phyloP scores from a whole-genome alignment of 2,113 vertebrate species.

The Ellobius talpinus region DNA sequence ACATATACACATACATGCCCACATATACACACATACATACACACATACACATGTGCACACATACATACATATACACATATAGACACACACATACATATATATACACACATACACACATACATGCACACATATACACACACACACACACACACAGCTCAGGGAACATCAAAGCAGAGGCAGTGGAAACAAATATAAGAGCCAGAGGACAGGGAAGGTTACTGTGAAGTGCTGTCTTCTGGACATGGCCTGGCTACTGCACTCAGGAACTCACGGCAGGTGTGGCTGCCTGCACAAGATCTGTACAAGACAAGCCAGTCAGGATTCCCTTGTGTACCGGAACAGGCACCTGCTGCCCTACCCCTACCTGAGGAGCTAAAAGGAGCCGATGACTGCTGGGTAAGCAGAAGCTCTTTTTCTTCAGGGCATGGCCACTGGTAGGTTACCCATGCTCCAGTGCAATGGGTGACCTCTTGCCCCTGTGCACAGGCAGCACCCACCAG shows the following conservation, averaged over 20 bases:
- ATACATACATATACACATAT: background rate
- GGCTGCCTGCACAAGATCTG: background rate
- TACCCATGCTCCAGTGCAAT: background rate
- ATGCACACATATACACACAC: background rate
- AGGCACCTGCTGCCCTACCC: background rate
- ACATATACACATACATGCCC: background rate
- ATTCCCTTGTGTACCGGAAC: too few relatives aligned
- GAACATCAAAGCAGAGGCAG: background rate
- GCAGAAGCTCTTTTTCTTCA: background rate
- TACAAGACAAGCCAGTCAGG: background rate
- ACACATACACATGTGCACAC: too few relatives aligned
- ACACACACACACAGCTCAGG: background rate
- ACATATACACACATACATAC: too few relatives aligned
- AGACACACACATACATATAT: background rate
- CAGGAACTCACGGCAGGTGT: too few relatives aligned
- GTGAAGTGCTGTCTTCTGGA: background rate
- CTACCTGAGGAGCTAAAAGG: background rate
- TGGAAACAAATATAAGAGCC: background rate
- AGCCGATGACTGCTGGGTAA: background rate
- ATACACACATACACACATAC: background rate
- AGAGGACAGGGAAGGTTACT: too few relatives aligned
- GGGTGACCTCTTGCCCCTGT: background rate
- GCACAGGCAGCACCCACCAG: too few relatives aligned
- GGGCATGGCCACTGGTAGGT: background rate
- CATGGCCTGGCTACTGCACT: background rate